These are phyloP conservation scores for Platichthys flesus DNA, from an alignment of 2,113 vertebrate species.

Conservation along the genomic window DNA sequence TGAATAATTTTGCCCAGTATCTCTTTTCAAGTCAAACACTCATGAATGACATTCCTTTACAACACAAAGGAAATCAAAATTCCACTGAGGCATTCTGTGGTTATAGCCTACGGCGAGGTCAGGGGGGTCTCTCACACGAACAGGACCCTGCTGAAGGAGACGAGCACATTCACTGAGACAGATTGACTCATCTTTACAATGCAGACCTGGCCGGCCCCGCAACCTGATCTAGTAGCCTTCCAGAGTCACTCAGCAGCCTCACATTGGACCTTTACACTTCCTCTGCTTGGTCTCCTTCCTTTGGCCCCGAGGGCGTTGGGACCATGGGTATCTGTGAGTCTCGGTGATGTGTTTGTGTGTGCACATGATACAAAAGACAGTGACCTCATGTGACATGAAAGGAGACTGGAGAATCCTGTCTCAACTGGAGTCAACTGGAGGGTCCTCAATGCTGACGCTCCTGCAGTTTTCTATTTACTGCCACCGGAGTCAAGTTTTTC, in stretches of 20 bases:
- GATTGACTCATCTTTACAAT: conserved; percentile 67
- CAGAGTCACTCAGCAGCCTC: conserved; percentile 74
- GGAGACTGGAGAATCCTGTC: conserved; percentile 58
- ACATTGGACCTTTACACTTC: conserved; percentile 76
- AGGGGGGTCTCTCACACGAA: conserved; percentile 44
- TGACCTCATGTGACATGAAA: conserved; percentile 76
- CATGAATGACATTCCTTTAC: conserved; percentile 66
- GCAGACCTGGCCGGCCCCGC: conserved; percentile 47
- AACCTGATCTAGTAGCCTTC: conserved; percentile 71
- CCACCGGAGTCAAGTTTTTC: conserved; percentile 56
- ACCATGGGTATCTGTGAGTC: conserved; percentile 30
- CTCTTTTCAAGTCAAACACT: conserved; percentile 40
- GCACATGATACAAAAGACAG: conserved; percentile 57
- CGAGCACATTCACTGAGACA: conserved; percentile 53
- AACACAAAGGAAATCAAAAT: conserved; percentile 63
- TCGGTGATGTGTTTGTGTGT: conserved; percentile 29
- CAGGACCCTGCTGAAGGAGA: conserved; percentile 52
- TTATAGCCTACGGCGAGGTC: conserved; percentile 50
- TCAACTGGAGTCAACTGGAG: conserved; percentile 60
- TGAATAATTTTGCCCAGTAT: conserved; percentile 24
- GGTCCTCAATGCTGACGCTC: conserved; percentile 40
- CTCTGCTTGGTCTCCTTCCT: conserved; percentile 69
- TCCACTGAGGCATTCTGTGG: conserved; percentile 40
- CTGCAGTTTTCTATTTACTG: conserved; percentile 34
- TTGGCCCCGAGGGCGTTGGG: conserved; percentile 53